A percentile compares a stretch with the other conserved stretches of the same genome.
Conservation (phyloP, 2,888 invertebrate genomes). For the Heteromyza rotundicornis region DNA sequence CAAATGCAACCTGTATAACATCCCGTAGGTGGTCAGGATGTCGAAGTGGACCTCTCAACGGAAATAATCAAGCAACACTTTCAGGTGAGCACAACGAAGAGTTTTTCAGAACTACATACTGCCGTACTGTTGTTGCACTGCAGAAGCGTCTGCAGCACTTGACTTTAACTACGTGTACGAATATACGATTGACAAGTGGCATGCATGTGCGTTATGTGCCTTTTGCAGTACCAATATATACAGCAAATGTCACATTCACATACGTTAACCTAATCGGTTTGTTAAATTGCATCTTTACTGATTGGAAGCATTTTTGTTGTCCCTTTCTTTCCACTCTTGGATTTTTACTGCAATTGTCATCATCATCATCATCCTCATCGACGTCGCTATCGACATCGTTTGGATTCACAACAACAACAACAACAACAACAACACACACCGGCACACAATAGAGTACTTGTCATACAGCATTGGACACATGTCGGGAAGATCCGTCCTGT, state of each 20-base stretch:
- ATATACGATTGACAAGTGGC: conserved; percentile 22
- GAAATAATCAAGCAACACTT: conserved; percentile 64
- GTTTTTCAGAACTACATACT: conserved; percentile 16
- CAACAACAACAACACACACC: conserved; percentile 22
- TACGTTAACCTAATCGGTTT: conserved; percentile 2
- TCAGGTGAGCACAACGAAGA: conserved; percentile 55
- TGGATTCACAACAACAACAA: too few species aligned
- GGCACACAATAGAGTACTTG: conserved; percentile 75
- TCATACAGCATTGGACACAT: conserved; percentile 81
- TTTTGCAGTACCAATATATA: conserved; percentile 14
- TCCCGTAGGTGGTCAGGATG: conserved; percentile 60
- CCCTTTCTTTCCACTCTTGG: background rate
- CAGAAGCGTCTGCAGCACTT: background rate
- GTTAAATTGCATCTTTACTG: conserved; percentile 6
- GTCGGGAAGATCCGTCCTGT: conserved; percentile 83
- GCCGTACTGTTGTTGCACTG: background rate
- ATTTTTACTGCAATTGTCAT: background rate
- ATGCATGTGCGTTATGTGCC: conserved; percentile 22
- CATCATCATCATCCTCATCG: conserved; percentile 6
- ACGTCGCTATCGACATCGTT: conserved; percentile 3
- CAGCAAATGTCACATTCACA: background rate
- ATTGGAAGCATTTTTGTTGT: conserved; percentile 4
- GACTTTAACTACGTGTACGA: background rate
- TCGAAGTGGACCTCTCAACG: conserved; percentile 62
- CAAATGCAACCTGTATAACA: background rate